Evolutionary conservation across 2,113 vertebrate genomes (phyloP).

Genomic region (Tenebrosternarchus preto): DNA sequence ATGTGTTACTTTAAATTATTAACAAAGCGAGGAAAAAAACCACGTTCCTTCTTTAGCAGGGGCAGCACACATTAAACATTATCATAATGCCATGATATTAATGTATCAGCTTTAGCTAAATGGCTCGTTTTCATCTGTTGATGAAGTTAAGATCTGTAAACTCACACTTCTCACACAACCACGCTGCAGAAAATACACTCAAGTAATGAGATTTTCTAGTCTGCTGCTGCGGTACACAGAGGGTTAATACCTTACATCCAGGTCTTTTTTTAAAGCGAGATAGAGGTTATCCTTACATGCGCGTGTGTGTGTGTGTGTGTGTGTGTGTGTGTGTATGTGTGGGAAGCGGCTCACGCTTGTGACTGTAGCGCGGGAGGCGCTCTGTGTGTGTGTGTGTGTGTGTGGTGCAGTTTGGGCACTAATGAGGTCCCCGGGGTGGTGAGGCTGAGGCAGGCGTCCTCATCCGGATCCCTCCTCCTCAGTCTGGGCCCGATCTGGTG

Average conservation of each 20-base stretch:
- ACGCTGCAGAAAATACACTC: too few species aligned
- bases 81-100: too few species aligned
- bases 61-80: too few species aligned
- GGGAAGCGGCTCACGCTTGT: slow-evolving; percentile 23
- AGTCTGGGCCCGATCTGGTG: background rate
- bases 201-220: background rate
- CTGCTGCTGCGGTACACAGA: background rate
- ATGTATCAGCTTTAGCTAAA: too few species aligned
- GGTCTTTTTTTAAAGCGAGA: background rate
- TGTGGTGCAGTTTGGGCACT: slow-evolving; percentile 44
- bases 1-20: too few species aligned
- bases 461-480: slow-evolving; percentile 9
- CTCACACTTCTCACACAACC: too few species aligned
- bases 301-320: too few species aligned
- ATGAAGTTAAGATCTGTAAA: too few species aligned
- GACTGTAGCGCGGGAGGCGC: background rate
- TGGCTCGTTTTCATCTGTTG: too few species aligned
- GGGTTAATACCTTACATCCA: background rate
- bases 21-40: too few species aligned
- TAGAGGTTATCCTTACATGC: background rate
- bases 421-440: slow-evolving; percentile 43
- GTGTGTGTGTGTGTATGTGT: slow-evolving; percentile 2
- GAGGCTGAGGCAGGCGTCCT: slow-evolving; percentile 25
- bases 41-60: too few species aligned
- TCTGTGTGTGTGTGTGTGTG: slow-evolving; percentile 39